Base-by-base conservation (phyloP, 2,113 vertebrate genomes). In the Loxodonta africana region DNA sequence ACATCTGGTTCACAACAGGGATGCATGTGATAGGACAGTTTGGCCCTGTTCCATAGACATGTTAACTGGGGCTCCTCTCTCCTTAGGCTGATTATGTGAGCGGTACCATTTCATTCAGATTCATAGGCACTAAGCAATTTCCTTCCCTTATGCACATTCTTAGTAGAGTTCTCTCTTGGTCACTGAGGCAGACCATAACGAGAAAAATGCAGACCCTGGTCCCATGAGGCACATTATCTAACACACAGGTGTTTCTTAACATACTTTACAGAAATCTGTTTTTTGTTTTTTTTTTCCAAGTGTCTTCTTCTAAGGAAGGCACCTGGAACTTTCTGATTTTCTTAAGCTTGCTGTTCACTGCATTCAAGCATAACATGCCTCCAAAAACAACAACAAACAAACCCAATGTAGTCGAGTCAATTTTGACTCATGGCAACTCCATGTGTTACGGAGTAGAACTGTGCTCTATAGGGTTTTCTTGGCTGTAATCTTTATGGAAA, bases 1-100 rank as follows among this genome's bases (percentile, higher is more conserved):
- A 96, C 96, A 98, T 96, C 96, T 98, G 97, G 90, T 98, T 98
- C 97, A 91, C 92, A 95, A 93, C 95, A 78, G 87, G 88, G 93
- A 95, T 96, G 96, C 63, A 65, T 60, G 76, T 67, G 97, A 85
- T 48, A 71, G 53, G 94, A 83, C 78, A 93, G 95, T 71, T 93
- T 92, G 91, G 90, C 80, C 89, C 80, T 6, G 73, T 93, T 83
- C 90, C 86, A 95, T 9, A 69, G 60, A n/a, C 91, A 84, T 80
- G 71, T 82, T 91, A 91, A 82, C 92, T 88, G 83, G 91, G 92
- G 96, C 60, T 26, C 74, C 51, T 71, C 26, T 87, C 33, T 81
- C 62, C 33, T 25, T 33, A 23, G 1, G 33, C 33, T 53, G 51
- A 53, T 8, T 44, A 71, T 37, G 18, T 71, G 63, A 86, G 26